Evolutionary conservation across 1,140 invertebrate genomes (phyloP).

Genomic region (Neodiprion virginianus): DNA sequence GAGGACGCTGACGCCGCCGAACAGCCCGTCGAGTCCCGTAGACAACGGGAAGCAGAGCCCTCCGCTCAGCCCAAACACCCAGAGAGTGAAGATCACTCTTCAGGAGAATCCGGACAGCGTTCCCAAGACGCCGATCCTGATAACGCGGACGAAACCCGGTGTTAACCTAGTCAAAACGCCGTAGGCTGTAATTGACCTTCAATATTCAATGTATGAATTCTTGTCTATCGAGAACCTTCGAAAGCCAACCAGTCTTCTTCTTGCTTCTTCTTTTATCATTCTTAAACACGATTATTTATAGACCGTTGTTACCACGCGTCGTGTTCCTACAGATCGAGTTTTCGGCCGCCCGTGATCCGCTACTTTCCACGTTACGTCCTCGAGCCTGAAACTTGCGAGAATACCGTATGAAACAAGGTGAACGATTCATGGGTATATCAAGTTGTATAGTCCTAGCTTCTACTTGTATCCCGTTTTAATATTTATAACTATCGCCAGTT

Average conservation of each 20-base stretch:
- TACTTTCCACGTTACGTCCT: not conserved
- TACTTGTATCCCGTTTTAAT: too few relatives aligned
- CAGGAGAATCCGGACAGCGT: conserved; percentile 60
- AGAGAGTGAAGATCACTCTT: conserved; percentile 57
- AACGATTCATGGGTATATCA: too few relatives aligned
- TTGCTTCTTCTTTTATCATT: too few relatives aligned
- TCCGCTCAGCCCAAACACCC: conserved; percentile 52
- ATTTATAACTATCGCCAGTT: too few relatives aligned
- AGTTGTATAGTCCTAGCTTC: too few relatives aligned
- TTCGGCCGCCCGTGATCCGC: not conserved
- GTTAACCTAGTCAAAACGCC: conserved; percentile 58
- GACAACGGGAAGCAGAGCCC: conserved; percentile 34
- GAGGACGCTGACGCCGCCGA: not conserved
- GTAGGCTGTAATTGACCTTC: conserved; percentile 16
- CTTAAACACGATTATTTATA: not conserved
- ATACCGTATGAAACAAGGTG: too few relatives aligned
- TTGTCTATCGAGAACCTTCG: conserved; percentile 36
- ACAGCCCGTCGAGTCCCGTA: conserved; percentile 11
- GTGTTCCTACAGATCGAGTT: not conserved
- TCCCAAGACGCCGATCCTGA: conserved; percentile 58
- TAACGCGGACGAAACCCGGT: conserved; percentile 52
- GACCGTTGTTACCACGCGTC: not conserved
- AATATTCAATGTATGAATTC: conserved; percentile 11
- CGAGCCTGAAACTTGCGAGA: too few relatives aligned
- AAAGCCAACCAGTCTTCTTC: conserved; percentile 39